Evolutionary conservation across 2,888 invertebrate genomes (phyloP), one percentile per base, ranked within the genome.

Genomic region (Pinctada fucata): DNA sequence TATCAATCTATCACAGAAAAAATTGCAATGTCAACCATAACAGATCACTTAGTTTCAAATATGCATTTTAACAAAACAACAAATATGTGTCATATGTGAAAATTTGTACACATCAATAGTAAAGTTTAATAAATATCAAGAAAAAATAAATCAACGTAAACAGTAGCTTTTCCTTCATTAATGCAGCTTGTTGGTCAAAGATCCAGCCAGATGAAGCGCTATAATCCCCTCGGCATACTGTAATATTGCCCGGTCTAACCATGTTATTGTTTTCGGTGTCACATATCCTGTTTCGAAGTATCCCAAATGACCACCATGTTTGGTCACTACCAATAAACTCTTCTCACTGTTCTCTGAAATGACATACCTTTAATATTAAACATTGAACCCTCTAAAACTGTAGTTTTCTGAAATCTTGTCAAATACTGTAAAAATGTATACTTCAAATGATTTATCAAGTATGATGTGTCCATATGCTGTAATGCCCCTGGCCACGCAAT

Each of bases 251-350:
- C 97, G 95, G 93, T 98, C 98, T 80, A 98, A 93, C 98, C 98
- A 98, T 79, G 97, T 97, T 78, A 97, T 96, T 0, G 96, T 96
- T 91, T 97, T 96, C 0, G 98, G 97, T 92, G 96, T 96, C 1
- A 97, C 91, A 49, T 96, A 93, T 31, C 97, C 97, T 8, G 97
- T 97, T 93, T 98, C 98, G 92, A 97, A 97, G 93, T 97, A 98
- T 45, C 98, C 98, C 84, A 98, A 94, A 93, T 98, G 98, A 3
- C 98, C 98, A 10, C 98, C 98, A 92, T 98, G 97, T 8, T 96
- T 95, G 48, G 97, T 93, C 91, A 97, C 96, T 76, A 97, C 93
- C 90, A 95, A 97, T 86, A 97, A 94, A 76, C 90, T 87, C 66
- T 92, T 90, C 49, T 89, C 88, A 77, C 86, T 82, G 3, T 80